phyloP scores from a whole-genome alignment of 2,113 vertebrate genomes.

The Haliaeetus leucogaster region DNA sequence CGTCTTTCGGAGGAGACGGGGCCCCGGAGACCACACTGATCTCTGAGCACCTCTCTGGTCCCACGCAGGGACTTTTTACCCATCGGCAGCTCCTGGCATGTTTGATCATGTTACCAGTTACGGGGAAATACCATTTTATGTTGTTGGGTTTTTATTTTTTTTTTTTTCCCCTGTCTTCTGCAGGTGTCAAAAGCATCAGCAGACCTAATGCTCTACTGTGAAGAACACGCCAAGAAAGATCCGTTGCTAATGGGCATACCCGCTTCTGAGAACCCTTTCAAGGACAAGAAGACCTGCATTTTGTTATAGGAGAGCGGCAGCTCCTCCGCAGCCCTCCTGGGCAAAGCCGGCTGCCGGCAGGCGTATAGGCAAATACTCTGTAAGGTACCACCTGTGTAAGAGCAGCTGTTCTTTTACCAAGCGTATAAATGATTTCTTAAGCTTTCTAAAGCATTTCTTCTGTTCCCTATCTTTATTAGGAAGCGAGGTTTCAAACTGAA shows the following conservation, averaged over 20 bases:
- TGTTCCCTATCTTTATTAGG: slow-evolving; percentile 3
- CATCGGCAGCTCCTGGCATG: accelerated
- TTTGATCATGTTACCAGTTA: accelerated
- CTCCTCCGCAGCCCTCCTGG: neutral
- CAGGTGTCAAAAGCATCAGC: slow-evolving; percentile 95
- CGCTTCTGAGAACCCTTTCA: slow-evolving; percentile 96
- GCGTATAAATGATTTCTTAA: neutral
- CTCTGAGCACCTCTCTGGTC: neutral
- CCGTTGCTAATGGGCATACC: slow-evolving; percentile 91
- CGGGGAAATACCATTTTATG: neutral
- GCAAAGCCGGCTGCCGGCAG: neutral
- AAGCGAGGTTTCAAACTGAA: slow-evolving; percentile 19
- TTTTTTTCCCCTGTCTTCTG: neutral
- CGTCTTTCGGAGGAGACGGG: neutral
- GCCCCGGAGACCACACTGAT: accelerated
- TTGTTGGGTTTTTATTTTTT: too few species aligned
- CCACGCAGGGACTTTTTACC: neutral
- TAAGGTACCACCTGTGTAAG: slow-evolving; percentile 58
- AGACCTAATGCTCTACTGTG: slow-evolving; percentile 91
- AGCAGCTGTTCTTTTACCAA: slow-evolving; percentile 29
- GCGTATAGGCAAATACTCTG: slow-evolving; percentile 17
- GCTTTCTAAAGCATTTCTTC: slow-evolving; percentile 52
- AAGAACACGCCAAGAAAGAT: slow-evolving; percentile 86
- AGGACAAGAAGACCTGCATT: slow-evolving; percentile 95
- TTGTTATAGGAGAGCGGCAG: slow-evolving; percentile 79